Evolutionary conservation across 1,140 invertebrate genomes (phyloP), one percentile per base, ranked within the genome.

Genomic region (Cryptotermes secundus): DNA sequence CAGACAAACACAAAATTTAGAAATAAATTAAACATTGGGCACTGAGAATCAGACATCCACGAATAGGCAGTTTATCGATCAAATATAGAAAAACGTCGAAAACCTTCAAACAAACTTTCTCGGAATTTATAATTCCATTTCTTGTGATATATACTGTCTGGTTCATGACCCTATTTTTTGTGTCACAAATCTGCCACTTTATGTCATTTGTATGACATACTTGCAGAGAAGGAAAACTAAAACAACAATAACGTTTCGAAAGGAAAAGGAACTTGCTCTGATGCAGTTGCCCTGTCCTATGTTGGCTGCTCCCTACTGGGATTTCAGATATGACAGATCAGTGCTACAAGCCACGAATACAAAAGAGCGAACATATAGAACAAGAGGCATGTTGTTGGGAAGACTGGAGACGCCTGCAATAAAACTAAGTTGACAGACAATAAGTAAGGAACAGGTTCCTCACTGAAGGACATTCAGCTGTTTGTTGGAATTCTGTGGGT

Each of bases 321-420:
- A 72, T 14, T 72, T n/a, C 59, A n/a, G 59, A 72, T 72, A 72
- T 72, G 59, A 72, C 59, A 72, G 59, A 72, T 65, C 59, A 72
- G n/a, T 26, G 59, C 14, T 72, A 31, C 59, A 72, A 72, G n/a
- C 59, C 9, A 72, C 9, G 59, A 72, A 72, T 72, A 72, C 59
- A 72, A 72, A 72, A n/a, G 26, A 72, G 59, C 26, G 9, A 14
- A 31, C 59, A 1, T n/a, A 3, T 31, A n/a, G 59, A n/a, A 72
- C 59, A 72, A n/a, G 59, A 65, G 26, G 31, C 59, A 72, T 9
- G 53, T 59, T 59, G 53, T 59, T 16, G 19, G 53, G 19, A 3
- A 59, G 53, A 59, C 4, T 59, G 19, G 53, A 59, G 53, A 59
- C 53, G 26, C 53, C 16, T 59, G 19, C 14, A 72, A 72, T 72